Percentiles rank a stretch among this genome's conserved stretches.
phyloP scores from a whole-genome alignment of 2,113 vertebrate genomes.

The Brienomyrus brachyistius region DNA sequence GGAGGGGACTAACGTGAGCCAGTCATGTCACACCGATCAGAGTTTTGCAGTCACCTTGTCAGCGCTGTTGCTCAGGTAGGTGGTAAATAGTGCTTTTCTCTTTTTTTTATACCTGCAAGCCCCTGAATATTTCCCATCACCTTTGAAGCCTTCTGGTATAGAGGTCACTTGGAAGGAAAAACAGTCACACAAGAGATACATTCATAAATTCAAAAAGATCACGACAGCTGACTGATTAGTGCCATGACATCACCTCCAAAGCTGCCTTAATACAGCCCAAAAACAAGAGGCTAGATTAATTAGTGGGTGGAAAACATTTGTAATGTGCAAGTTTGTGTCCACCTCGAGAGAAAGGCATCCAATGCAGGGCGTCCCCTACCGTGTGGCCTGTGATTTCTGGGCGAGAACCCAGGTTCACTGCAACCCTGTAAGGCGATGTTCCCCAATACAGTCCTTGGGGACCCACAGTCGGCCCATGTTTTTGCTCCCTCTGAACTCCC shows the following conservation, averaged over 20 bases:
- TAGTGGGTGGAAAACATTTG: background rate
- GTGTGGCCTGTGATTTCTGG: background rate
- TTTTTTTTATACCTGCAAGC: conserved; percentile 23
- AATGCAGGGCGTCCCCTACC: background rate
- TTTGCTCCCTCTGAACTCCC: background rate
- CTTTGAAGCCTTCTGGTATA: conserved; percentile 23
- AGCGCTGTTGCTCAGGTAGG: background rate
- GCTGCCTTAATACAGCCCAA: background rate
- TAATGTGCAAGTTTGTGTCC: background rate
- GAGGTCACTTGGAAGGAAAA: background rate
- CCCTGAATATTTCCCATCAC: conserved; percentile 30
- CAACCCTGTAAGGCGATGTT: background rate
- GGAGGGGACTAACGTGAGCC: conserved; percentile 39
- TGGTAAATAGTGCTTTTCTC: conserved; percentile 31
- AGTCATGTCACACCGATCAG: conserved; percentile 46
- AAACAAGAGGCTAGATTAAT: background rate
- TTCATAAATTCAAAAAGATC: background rate
- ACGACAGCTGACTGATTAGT: background rate
- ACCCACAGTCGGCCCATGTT: background rate
- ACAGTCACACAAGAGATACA: background rate
- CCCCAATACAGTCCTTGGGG: background rate
- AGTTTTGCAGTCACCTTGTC: conserved; percentile 35
- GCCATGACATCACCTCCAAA: background rate
- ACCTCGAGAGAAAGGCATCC: background rate
- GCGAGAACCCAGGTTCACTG: background rate